phyloP scores from a whole-genome alignment of 2,888 invertebrate species.

The Entomobrya multifasciata region DNA sequence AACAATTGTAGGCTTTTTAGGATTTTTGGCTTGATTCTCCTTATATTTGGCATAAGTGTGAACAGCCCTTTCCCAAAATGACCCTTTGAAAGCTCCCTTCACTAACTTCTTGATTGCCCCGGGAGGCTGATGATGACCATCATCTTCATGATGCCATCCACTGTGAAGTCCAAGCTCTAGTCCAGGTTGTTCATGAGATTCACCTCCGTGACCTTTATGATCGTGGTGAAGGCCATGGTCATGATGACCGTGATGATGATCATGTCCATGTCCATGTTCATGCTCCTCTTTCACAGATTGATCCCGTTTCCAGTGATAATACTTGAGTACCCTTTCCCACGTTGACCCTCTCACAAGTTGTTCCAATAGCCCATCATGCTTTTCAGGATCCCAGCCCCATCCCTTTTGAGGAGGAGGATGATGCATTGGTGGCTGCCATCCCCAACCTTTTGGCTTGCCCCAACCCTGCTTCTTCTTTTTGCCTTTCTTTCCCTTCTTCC shows the following conservation, averaged over 20 bases:
- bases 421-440: slow-evolving; percentile 61
- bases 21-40: slow-evolving; percentile 60
- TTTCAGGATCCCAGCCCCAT: slow-evolving; percentile 59
- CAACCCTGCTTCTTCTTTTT: slow-evolving; percentile 50
- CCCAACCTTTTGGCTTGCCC: slow-evolving; percentile 53
- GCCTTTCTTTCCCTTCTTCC: slow-evolving; percentile 15
- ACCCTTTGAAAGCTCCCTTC: slow-evolving; percentile 66
- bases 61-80: slow-evolving; percentile 74
- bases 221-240: slow-evolving; percentile 23
- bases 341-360: slow-evolving; percentile 72
- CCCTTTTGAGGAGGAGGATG: slow-evolving; percentile 43
- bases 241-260: slow-evolving; percentile 25
- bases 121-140: slow-evolving; percentile 1
- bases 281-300: slow-evolving; percentile 48
- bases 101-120: slow-evolving; percentile 43
- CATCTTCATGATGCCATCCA: slow-evolving; percentile 20
- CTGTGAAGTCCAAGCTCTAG: background rate
- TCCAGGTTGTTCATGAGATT: slow-evolving; percentile 19
- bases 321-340: slow-evolving; percentile 71
- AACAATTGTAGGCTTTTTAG: slow-evolving; percentile 44
- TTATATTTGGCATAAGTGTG: slow-evolving; percentile 71
- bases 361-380: slow-evolving; percentile 70
- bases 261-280: background rate
- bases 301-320: slow-evolving; percentile 69
- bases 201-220: slow-evolving; percentile 25